Conservation (phyloP, 2,113 vertebrate genomes). For the Pardalotus punctatus region DNA sequence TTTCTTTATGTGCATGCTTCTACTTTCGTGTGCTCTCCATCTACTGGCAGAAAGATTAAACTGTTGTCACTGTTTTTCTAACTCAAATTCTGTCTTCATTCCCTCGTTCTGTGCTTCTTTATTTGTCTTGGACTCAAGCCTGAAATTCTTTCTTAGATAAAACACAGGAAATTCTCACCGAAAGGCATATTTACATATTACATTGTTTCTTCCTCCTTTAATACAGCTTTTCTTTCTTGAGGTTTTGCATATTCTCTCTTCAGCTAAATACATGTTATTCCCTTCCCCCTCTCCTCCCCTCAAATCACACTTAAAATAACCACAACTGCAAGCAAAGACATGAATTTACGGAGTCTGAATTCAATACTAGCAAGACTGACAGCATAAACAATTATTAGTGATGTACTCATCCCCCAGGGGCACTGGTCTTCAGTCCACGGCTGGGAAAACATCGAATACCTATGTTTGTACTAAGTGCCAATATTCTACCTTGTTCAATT, state of each 20-base stretch:
- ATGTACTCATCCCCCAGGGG: neutral
- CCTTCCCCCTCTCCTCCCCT: neutral
- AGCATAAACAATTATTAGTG: neutral
- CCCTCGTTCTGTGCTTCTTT: neutral
- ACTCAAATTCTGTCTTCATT: neutral
- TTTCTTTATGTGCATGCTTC: neutral
- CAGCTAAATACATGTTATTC: neutral
- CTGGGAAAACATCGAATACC: neutral
- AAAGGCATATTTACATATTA: neutral
- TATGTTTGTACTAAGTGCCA: neutral
- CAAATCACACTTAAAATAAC: neutral
- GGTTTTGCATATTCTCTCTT: neutral
- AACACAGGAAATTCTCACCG: slow-evolving; percentile 32
- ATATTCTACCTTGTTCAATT: neutral
- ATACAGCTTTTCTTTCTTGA: neutral
- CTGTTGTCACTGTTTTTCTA: neutral
- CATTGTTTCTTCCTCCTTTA: neutral
- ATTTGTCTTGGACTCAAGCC: neutral
- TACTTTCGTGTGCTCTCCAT: slow-evolving; percentile 13
- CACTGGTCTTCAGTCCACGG: neutral
- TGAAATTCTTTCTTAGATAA: slow-evolving; percentile 17
- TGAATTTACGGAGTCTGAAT: neutral
- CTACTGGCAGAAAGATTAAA: slow-evolving; percentile 14
- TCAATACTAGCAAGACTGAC: neutral
- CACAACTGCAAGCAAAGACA: neutral